Evolutionary conservation across 2,888 invertebrate species (phyloP).

Genomic region (Spialia ferax): DNA sequence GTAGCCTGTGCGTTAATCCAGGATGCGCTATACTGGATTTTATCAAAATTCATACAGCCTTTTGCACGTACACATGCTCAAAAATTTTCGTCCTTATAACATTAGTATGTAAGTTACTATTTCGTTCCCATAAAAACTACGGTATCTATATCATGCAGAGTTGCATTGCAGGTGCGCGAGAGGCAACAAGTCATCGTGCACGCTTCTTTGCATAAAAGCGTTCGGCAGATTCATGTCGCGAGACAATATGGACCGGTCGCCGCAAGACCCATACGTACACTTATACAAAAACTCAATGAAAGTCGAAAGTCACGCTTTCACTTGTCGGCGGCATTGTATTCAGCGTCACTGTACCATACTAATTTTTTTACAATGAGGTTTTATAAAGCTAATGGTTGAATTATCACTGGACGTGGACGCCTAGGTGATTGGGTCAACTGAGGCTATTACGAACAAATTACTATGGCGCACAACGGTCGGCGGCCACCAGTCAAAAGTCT

Average conservation of each 20-base stretch:
- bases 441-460: constrained; percentile 51
- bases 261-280: constrained; percentile 73
- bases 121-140: no score
- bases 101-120: no score
- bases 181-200: constrained; percentile 11
- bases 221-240: constrained; percentile 71
- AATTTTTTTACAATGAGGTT: constrained; percentile 69
- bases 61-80: no score
- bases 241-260: constrained; percentile 79
- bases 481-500: constrained; percentile 45
- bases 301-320: constrained; percentile 86
- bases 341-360: constrained; percentile 55
- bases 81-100: no score
- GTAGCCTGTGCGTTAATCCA: no score
- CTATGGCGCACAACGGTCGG: constrained; percentile 42
- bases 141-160: background rate
- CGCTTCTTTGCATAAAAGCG: constrained; percentile 58
- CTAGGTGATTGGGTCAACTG: constrained; percentile 54
- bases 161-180: background rate
- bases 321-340: constrained; percentile 78
- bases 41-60: no score
- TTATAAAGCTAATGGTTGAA: constrained; percentile 58
- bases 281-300: constrained; percentile 84
- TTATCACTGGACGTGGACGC: constrained; percentile 55
- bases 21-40: no score